Conservation (phyloP, 2,888 invertebrate species). For the Phortica okadai region DNA sequence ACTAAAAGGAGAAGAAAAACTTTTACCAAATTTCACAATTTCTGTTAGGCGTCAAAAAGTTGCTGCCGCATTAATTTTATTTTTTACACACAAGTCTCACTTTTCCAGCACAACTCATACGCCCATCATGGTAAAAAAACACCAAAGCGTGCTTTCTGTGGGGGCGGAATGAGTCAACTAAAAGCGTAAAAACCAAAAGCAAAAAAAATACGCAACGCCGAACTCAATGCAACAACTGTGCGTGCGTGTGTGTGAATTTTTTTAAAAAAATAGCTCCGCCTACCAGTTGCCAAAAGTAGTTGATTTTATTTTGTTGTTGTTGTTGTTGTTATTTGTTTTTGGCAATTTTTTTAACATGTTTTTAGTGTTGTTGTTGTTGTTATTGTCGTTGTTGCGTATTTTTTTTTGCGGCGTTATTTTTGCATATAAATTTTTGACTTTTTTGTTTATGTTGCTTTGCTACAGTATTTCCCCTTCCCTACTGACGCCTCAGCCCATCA, state of each 20-base stretch:
- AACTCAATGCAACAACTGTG: background rate
- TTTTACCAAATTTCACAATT: background rate
- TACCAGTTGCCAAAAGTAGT: conserved; percentile 27
- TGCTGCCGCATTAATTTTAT: conserved; percentile 42
- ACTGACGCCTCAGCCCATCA: no score
- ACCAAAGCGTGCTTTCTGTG: conserved; percentile 31
- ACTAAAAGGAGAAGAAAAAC: background rate
- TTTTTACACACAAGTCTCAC: conserved; percentile 25
- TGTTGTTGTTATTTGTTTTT: conserved; percentile 18
- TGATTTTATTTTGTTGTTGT: conserved; percentile 1
- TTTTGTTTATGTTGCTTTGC: no score
- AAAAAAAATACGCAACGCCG: background rate
- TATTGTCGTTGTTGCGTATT: background rate
- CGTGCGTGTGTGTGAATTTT: conserved; percentile 32
- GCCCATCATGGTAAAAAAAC: conserved; percentile 46
- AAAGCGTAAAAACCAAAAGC: conserved; percentile 10
- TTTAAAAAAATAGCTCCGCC: conserved; percentile 51
- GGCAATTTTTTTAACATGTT: background rate
- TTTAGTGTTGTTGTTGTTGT: conserved; percentile 6
- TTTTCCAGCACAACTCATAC: background rate
- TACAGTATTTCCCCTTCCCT: no score
- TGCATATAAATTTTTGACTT: no score
- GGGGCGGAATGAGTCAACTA: background rate
- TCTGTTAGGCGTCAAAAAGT: conserved; percentile 11
- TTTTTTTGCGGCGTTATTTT: background rate